Conservation (phyloP, 2,888 invertebrate genomes). For the Acronicta aceris region DNA sequence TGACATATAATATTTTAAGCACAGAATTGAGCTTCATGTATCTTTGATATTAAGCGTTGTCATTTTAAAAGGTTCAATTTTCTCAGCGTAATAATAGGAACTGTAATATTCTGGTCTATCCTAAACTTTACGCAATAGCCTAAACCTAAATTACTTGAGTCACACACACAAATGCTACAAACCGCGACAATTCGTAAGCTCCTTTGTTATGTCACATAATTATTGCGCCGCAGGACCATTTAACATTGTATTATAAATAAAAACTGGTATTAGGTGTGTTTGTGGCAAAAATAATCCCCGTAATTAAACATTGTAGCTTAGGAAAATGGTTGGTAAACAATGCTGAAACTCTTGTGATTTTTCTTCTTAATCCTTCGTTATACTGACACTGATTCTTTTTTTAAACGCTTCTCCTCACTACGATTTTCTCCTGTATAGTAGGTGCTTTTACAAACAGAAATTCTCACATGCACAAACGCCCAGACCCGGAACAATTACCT, state of each 20-base stretch:
- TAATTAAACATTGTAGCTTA: conserved; percentile 58
- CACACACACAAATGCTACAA: not conserved
- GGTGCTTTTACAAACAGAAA: too few relatives aligned
- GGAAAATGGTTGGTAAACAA: conserved; percentile 65
- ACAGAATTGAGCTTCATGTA: too few relatives aligned
- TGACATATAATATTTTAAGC: too few relatives aligned
- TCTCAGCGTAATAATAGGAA: too few relatives aligned
- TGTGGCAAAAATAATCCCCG: conserved; percentile 43
- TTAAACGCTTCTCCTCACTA: too few relatives aligned
- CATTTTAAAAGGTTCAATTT: too few relatives aligned
- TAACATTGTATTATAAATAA: conserved; percentile 51
- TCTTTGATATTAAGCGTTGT: too few relatives aligned
- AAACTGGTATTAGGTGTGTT: conserved; percentile 63
- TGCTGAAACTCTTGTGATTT: conserved; percentile 55
- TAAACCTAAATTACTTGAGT: not conserved
- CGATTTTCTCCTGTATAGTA: too few relatives aligned
- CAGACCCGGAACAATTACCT: too few relatives aligned
- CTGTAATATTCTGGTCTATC: too few relatives aligned
- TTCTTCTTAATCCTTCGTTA: conserved; percentile 53
- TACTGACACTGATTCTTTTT: conserved; percentile 29
- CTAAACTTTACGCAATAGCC: not conserved
- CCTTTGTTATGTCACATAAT: conserved; percentile 3
- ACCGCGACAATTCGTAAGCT: not conserved
- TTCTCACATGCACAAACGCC: too few relatives aligned
- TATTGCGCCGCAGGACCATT: conserved; percentile 52